These are phyloP conservation scores for Acanthosoma haemorrhoidale DNA, from an alignment of 2,888 invertebrate genomes.

Conservation along the genomic window DNA sequence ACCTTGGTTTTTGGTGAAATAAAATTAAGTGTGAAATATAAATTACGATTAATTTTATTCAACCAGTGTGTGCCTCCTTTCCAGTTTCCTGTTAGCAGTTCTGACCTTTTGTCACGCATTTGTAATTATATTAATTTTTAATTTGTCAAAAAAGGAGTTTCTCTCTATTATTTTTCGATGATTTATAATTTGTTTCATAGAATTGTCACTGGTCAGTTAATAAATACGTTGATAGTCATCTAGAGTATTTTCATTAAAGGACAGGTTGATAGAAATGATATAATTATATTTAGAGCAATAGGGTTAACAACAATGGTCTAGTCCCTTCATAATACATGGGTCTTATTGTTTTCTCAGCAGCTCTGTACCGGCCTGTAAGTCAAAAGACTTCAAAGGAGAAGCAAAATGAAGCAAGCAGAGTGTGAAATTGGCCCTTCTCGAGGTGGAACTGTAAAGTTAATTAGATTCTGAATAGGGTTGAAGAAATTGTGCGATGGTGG, in stretches of 20 bases:
- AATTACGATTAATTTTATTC: too few species aligned
- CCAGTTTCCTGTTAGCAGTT: too few species aligned
- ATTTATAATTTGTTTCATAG: too few species aligned
- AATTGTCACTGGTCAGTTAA: too few species aligned
- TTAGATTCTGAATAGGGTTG: constrained; percentile 26
- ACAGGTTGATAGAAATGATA: constrained; percentile 13
- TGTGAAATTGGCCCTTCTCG: constrained; percentile 27
- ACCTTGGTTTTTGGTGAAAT: too few species aligned
- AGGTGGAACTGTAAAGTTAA: constrained; percentile 28
- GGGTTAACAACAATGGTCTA: constrained; percentile 3
- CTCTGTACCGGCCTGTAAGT: neutral
- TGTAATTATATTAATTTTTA: neutral
- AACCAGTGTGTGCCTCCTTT: too few species aligned
- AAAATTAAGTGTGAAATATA: too few species aligned
- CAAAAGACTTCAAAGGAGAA: constrained; percentile 18
- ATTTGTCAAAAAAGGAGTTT: neutral
- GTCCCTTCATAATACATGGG: constrained; percentile 14
- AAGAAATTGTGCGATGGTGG: too few species aligned
- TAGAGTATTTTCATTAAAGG: too few species aligned
- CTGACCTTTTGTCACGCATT: too few species aligned
- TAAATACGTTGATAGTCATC: too few species aligned
- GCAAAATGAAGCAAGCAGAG: constrained; percentile 26
- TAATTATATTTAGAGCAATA: constrained; percentile 14
- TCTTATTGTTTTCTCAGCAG: constrained; percentile 18
- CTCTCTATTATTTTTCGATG: too few species aligned